These are phyloP conservation scores for Steinernema hermaphroditum DNA, from an alignment of 2,888 invertebrate species.

Conservation along the genomic window DNA sequence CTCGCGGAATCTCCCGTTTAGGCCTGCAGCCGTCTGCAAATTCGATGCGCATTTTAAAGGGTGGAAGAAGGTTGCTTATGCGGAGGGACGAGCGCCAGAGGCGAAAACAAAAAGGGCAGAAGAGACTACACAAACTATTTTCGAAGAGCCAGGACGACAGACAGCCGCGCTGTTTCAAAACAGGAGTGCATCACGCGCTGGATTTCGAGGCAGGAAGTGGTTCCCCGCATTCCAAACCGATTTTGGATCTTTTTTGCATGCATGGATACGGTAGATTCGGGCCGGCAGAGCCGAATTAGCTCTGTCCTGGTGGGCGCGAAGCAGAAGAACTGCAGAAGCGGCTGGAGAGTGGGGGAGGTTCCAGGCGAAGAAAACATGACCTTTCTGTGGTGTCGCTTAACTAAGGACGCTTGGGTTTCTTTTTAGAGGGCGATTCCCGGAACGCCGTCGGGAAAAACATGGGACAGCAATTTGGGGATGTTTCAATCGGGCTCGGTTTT, in stretches of 20 bases:
- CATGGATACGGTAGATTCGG: not conserved
- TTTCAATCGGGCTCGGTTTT: no score
- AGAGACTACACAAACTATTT: conserved; percentile 26
- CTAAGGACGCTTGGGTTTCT: no score
- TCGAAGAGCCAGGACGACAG: conserved; percentile 14
- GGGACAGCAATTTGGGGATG: no score
- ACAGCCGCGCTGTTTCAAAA: conserved; percentile 3
- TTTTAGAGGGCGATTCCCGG: no score
- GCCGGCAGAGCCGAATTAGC: no score
- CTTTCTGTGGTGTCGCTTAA: no score
- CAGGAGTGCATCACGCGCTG: not conserved
- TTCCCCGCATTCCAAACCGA: not conserved
- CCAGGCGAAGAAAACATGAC: no score
- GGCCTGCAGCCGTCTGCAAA: not conserved
- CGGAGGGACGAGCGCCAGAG: not conserved
- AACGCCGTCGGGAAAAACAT: no score
- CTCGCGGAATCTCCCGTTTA: not conserved
- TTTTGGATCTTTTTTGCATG: not conserved
- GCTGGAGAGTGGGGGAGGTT: no score
- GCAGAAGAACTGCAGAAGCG: no score
- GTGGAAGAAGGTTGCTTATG: not conserved
- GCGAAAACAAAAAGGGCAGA: conserved; percentile 22
- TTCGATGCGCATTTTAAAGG: not conserved
- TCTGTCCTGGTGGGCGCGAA: no score
- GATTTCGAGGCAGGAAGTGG: not conserved